Conservation (phyloP, 2,888 invertebrate species). For the Pollenia griseotomentosa region DNA sequence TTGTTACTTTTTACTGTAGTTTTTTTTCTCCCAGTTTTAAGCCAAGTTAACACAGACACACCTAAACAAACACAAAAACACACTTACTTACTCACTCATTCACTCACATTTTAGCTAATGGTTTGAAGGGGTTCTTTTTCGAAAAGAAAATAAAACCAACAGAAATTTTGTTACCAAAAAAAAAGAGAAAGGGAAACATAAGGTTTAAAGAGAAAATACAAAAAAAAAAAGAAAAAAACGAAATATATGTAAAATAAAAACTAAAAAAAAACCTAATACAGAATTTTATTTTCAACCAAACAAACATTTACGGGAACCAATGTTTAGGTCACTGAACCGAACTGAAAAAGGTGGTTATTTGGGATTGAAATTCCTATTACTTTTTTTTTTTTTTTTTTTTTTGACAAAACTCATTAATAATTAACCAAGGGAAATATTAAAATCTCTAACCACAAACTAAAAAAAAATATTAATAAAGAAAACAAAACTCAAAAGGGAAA, state of each 20-base stretch:
- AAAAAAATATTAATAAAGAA: slow-evolving; percentile 20
- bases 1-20: slow-evolving; percentile 5
- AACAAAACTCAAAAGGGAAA: slow-evolving; percentile 22
- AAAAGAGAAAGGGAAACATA: slow-evolving; percentile 52
- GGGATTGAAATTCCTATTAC: slow-evolving; percentile 1
- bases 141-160: slow-evolving; percentile 22
- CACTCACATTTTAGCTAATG: no score
- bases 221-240: slow-evolving; percentile 6
- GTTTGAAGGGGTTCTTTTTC: slow-evolving; percentile 13
- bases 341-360: slow-evolving; percentile 60
- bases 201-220: slow-evolving; percentile 19
- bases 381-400: slow-evolving; percentile 28
- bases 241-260: slow-evolving; percentile 18
- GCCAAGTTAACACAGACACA: slow-evolving; percentile 37
- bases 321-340: slow-evolving; percentile 70
- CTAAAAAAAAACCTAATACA: slow-evolving; percentile 30
- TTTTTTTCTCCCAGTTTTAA: slow-evolving; percentile 1
- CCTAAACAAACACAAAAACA: background rate
- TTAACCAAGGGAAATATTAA: slow-evolving; percentile 45
- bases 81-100: background rate
- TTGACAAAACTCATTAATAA: slow-evolving; percentile 59
- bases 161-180: background rate
- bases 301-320: slow-evolving; percentile 57
- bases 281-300: slow-evolving; percentile 48
- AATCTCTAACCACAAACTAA: slow-evolving; percentile 45